Base-by-base conservation (phyloP, 2,113 vertebrate species). In the Lagopus muta region DNA sequence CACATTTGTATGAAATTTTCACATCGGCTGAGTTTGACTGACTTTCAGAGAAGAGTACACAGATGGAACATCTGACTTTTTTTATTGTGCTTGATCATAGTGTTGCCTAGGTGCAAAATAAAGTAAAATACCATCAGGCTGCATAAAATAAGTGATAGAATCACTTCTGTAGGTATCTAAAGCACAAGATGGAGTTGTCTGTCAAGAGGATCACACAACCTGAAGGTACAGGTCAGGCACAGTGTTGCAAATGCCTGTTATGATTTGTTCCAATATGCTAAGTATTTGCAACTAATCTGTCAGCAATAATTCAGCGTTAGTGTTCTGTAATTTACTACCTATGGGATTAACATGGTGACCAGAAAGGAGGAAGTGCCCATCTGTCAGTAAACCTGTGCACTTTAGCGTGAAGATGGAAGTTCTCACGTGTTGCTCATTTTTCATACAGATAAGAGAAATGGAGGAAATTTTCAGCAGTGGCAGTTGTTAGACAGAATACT, bases 401-500 rank as follows among this genome's bases (percentile, higher is more conserved):
- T 81, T 94, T 32, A 27, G 12, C 18, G 7, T 90, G 62, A 55
- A 83, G 81, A 66, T 79, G 15, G 28, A 71, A 61, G 18, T 65
- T 81, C 61, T 97, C 28, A 92, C 50, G 30, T 3, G 7, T 30
- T 84, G 65, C 6, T 90, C 47, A 78, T 78, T 88, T 82, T 90
- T 58, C 57, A 72, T 89, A 20, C 96, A 99, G 99, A 99, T 97
- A 99, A 99, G 96, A 98, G 98, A 42, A 98, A 98, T 2, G 98
- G 98, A 4, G 98, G 98, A 86, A 98, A 97, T 80, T 97, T 99
- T 90, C 99, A 99, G 95, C 98, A 99, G 77, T 99, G 99, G 99
- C 98, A 99, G 97, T 98, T 99, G 90, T 97, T 99, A 83, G 99
- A 99, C 95, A 97, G 99, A 64, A 99, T 99, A 96, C 98, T 99